Evolutionary conservation across 2,113 vertebrate genomes (phyloP), one percentile per base, ranked within the genome.

Genomic region (Elephantulus edwardii): DNA sequence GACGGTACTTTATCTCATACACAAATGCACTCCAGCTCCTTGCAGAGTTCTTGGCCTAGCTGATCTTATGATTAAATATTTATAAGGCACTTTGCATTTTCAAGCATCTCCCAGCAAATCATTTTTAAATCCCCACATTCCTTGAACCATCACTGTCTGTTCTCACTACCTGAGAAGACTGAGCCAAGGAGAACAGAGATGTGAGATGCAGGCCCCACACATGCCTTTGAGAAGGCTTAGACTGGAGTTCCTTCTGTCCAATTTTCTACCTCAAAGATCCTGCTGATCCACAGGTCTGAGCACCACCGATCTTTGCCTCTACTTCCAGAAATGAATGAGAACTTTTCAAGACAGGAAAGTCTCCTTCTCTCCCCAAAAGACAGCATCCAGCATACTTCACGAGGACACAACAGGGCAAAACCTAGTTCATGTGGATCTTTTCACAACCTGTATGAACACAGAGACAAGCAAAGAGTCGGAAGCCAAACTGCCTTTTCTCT

Each of bases 61-160:
- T 54, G 22, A 54, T 87, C 44, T 88, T 38, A 60, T 33, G 33
- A 79, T 79, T 79, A 91, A 95, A 62, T 88, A 92, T 66, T 90
- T 88, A 93, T 46, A 75, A 19, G 46, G 50, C 48, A 82, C 44
- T 94, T 68, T 68, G 46, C 38, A 84, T 83, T 87, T 89, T 64
- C 75, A 91, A n/a, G 38, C 26, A 38, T 79, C 91, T 83, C 64
- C 95, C 30, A 70, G 64, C 62, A 83, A 70, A 86, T 87, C 82
- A 72, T 76, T 76, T 74, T 76, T 83, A 80, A 40, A 71, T 22
- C 24, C 20, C 68, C 78, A 7, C 8, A 33, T 35, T 81, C 82
- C 74, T 70, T 66, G 72, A 88, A 78, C 72, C 35, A n/a, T 74
- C 91, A 77, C 52, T 60, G 26, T 8, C 2, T 4, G 26, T 20